These are phyloP conservation scores for Radopholus similis DNA, from an alignment of 1,140 invertebrate species.

Conservation along the genomic window DNA sequence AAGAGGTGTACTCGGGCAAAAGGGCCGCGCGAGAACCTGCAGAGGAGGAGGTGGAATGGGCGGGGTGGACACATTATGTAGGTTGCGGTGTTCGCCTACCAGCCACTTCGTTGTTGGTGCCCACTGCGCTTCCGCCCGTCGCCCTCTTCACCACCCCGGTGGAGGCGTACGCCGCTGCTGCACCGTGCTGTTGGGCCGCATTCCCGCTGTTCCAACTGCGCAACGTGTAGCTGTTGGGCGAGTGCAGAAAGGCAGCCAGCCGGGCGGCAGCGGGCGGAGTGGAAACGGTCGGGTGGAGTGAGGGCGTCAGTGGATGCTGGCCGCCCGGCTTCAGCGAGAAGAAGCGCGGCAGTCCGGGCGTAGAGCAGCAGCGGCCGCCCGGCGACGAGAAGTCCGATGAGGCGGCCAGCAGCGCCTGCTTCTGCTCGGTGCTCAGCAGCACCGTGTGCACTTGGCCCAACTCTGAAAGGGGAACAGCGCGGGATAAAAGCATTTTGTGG, in stretches of 20 bases:
- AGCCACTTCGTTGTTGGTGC: not conserved
- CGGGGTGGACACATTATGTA: too few relatives aligned
- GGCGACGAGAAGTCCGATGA: not conserved
- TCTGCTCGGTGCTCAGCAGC: conserved; percentile 35
- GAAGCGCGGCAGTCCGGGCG: too few relatives aligned
- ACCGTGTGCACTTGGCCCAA: conserved; percentile 33
- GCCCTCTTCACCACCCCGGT: not conserved
- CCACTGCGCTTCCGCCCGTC: not conserved
- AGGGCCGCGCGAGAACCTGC: conserved; percentile 52
- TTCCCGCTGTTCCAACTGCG: conserved; percentile 15
- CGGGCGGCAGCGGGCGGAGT: conserved; percentile 4
- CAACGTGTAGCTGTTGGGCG: conserved; percentile 17
- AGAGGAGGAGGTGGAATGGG: conserved; percentile 12
- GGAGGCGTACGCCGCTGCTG: not conserved
- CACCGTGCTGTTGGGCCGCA: not conserved
- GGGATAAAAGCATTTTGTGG: not conserved
- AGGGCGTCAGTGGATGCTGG: not conserved
- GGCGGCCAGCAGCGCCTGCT: conserved; percentile 28
- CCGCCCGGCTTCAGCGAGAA: not conserved
- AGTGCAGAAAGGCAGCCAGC: not conserved
- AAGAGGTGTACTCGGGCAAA: conserved; percentile 45
- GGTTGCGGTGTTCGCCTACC: not conserved
- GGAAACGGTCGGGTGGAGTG: conserved; percentile 10
- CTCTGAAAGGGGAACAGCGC: conserved; percentile 4
- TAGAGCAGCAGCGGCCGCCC: too few relatives aligned